Percentiles rank a stretch among this genome's conserved stretches.
Conservation (phyloP, 2,797 vertebrate species). For the Sandelia bainsii region DNA sequence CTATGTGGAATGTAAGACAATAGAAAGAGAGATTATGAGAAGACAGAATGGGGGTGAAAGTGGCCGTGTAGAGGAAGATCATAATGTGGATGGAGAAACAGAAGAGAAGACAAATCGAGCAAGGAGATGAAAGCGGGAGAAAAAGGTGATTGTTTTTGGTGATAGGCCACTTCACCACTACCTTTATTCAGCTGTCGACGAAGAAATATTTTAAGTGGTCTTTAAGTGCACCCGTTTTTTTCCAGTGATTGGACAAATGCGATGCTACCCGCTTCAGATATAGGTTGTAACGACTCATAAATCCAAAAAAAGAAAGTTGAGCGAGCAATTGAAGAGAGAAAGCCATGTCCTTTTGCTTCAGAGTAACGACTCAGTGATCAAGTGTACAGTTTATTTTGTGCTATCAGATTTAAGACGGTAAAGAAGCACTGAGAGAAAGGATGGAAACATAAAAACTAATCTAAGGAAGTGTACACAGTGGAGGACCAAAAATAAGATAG, state of each 20-base stretch:
- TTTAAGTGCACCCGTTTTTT: constrained; percentile 52
- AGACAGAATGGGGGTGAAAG: constrained; percentile 5
- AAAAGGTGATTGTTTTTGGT: constrained; percentile 34
- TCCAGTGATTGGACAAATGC: constrained; percentile 48
- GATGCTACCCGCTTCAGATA: constrained; percentile 43
- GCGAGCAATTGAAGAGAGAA: constrained; percentile 22
- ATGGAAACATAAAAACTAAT: constrained; percentile 13
- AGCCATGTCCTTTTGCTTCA: constrained; percentile 24
- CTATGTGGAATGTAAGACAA: constrained; percentile 3
- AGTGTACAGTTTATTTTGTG: constrained; percentile 21
- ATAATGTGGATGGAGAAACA: constrained; percentile 4
- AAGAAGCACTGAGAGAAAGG: constrained; percentile 1
- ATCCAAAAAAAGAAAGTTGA: constrained; percentile 35
- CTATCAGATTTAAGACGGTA: constrained; percentile 26
- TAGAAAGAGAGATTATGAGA: constrained; percentile 14
- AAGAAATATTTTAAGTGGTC: constrained; percentile 53
- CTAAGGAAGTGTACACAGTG: background rate
- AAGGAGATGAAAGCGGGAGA: constrained; percentile 24
- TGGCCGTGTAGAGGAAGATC: background rate
- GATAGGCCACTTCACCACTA: constrained; percentile 1
- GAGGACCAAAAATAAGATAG: background rate
- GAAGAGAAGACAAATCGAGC: background rate
- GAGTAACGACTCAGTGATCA: constrained; percentile 28
- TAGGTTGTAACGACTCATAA: constrained; percentile 44
- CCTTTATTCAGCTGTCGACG: constrained; percentile 34